Evolutionary conservation across 2,113 vertebrate species (phyloP).

Genomic region (Notothenia coriiceps): DNA sequence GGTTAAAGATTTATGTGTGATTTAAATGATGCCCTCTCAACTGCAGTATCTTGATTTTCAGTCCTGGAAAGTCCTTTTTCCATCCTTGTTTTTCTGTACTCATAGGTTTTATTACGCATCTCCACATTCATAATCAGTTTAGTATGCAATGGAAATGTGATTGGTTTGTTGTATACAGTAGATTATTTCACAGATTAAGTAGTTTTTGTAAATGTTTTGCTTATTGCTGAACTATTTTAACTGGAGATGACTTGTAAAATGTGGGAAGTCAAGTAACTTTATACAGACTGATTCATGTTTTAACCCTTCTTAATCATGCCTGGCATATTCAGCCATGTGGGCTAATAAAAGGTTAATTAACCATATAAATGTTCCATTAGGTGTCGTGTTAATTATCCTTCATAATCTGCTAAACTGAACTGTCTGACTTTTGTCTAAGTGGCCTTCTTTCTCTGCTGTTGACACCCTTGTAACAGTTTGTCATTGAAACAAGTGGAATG

Average conservation of each 20-base stretch:
- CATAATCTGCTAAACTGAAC: slow-evolving; percentile 12
- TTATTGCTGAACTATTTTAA: not conserved
- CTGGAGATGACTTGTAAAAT: not conserved
- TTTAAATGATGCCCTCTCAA: not conserved
- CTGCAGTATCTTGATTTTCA: not conserved
- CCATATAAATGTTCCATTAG: not conserved
- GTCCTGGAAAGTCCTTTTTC: not conserved
- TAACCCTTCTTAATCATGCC: not conserved
- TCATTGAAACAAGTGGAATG: not conserved
- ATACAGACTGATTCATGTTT: slow-evolving; percentile 15
- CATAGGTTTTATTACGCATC: not conserved
- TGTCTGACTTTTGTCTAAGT: slow-evolving; percentile 1
- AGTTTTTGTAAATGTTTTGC: not conserved
- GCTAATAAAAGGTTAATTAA: slow-evolving; percentile 17
- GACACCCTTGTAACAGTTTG: not conserved
- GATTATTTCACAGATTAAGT: not conserved
- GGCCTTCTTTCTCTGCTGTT: not conserved
- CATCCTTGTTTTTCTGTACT: no score
- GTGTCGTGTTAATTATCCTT: slow-evolving; percentile 16
- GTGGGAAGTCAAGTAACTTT: not conserved
- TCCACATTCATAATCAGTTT: not conserved
- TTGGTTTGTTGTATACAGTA: not conserved
- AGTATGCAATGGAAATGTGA: not conserved
- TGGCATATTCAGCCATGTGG: not conserved
- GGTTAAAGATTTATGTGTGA: not conserved